A percentile compares a stretch with the other conserved stretches of the same genome.
phyloP scores from a whole-genome alignment of 2,888 invertebrate species.

The Acrobasis consociella region DNA sequence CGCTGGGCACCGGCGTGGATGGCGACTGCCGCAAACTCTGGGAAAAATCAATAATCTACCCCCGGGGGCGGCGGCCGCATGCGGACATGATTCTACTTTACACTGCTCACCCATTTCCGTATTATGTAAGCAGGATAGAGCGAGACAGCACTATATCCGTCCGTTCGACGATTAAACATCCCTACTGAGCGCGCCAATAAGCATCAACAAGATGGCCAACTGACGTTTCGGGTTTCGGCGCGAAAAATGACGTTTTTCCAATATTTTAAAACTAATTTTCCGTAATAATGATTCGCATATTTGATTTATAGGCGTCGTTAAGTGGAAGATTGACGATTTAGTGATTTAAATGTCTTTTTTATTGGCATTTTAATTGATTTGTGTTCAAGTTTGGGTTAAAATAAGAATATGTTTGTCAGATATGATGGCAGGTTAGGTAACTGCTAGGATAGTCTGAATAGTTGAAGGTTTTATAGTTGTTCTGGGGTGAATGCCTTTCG shows the following conservation, averaged over 20 bases:
- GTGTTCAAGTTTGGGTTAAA: neutral
- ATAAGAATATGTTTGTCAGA: neutral
- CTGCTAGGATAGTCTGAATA: neutral
- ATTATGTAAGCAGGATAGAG: constrained; percentile 70
- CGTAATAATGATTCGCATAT: constrained; percentile 66
- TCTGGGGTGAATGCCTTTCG: constrained; percentile 32
- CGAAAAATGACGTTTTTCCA: constrained; percentile 73
- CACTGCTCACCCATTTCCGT: constrained; percentile 78
- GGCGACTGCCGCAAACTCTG: constrained; percentile 78
- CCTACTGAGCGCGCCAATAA: constrained; percentile 63
- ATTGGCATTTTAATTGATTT: constrained; percentile 8
- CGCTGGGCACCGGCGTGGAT: constrained; percentile 75
- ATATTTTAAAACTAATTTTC: constrained; percentile 57
- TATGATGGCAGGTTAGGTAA: neutral
- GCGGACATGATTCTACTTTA: constrained; percentile 67
- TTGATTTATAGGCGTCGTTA: constrained; percentile 39
- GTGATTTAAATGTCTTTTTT: constrained; percentile 23
- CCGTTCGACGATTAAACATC: constrained; percentile 55
- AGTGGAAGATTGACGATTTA: constrained; percentile 45
- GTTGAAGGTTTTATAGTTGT: neutral
- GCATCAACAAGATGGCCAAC: constrained; percentile 60
- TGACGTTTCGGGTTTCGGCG: constrained; percentile 79
- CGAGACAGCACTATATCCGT: constrained; percentile 55
- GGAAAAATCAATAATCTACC: constrained; percentile 78
- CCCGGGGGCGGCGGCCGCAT: constrained; percentile 66